phyloP scores from a whole-genome alignment of 1,140 invertebrate species.

The Rhopalosiphum padi region DNA sequence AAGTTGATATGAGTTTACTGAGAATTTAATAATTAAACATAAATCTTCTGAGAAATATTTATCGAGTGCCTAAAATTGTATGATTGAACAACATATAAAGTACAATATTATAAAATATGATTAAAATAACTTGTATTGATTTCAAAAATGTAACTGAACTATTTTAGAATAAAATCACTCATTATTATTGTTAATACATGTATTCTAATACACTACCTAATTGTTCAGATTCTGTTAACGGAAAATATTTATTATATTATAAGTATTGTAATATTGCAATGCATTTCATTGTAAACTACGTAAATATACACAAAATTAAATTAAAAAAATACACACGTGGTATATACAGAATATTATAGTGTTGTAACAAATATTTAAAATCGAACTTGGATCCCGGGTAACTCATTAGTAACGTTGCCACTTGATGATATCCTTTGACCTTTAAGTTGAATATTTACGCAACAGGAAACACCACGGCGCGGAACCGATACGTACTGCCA shows the following conservation, averaged over 20 bases:
- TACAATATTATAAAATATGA: background rate
- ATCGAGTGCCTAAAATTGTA: background rate
- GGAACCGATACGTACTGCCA: background rate
- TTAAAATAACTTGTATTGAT: background rate
- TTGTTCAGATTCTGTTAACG: background rate
- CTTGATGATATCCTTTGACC: slow-evolving; percentile 56
- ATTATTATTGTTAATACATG: background rate
- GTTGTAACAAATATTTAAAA: slow-evolving; percentile 38
- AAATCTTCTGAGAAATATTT: slow-evolving; percentile 36
- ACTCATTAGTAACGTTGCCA: slow-evolving; percentile 39
- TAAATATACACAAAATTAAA: background rate
- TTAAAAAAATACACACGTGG: background rate
- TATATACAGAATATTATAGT: background rate
- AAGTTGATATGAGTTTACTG: background rate
- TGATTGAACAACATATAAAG: background rate
- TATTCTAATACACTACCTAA: background rate
- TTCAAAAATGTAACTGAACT: background rate
- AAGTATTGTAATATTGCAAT: background rate
- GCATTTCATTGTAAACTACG: background rate
- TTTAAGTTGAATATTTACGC: slow-evolving; percentile 44
- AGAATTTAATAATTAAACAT: background rate
- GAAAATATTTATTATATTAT: background rate
- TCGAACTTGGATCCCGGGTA: slow-evolving; percentile 52
- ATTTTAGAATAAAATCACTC: background rate
- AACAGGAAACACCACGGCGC: slow-evolving; percentile 39